Evolutionary conservation across 2,113 vertebrate species (phyloP).

Genomic region (Dicaeum eximium): DNA sequence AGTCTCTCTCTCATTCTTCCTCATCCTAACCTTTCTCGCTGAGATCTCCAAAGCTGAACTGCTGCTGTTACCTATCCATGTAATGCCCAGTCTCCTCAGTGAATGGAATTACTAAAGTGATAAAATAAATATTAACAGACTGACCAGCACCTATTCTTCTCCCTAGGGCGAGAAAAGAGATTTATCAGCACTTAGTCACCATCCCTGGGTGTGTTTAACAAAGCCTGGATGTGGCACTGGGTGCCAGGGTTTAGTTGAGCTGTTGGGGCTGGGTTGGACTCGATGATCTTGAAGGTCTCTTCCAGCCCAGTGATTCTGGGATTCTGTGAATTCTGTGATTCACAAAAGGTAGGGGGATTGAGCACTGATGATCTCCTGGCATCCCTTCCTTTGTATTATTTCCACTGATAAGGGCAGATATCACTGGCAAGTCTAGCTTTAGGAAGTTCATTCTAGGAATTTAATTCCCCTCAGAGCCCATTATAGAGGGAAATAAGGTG

Average conservation of each 20-base stretch:
- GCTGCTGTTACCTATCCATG: background rate
- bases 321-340: too few relatives aligned
- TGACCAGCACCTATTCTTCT: background rate
- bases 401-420: background rate
- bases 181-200: background rate
- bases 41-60: background rate
- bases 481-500: background rate
- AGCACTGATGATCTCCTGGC: background rate
- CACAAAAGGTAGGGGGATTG: accelerated
- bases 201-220: too few relatives aligned
- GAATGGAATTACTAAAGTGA: background rate
- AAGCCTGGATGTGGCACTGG: too few relatives aligned
- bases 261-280: too few relatives aligned
- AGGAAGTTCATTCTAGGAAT: background rate
- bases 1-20: background rate
- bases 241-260: too few relatives aligned
- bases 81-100: background rate
- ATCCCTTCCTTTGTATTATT: background rate
- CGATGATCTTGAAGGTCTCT: too few relatives aligned
- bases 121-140: background rate
- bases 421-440: background rate
- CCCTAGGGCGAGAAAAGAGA: background rate
- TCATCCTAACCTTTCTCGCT: background rate
- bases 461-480: background rate
- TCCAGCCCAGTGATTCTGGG: too few relatives aligned